Conservation (phyloP, 2,113 vertebrate genomes). For the Lycocorax pyrrhopterus region DNA sequence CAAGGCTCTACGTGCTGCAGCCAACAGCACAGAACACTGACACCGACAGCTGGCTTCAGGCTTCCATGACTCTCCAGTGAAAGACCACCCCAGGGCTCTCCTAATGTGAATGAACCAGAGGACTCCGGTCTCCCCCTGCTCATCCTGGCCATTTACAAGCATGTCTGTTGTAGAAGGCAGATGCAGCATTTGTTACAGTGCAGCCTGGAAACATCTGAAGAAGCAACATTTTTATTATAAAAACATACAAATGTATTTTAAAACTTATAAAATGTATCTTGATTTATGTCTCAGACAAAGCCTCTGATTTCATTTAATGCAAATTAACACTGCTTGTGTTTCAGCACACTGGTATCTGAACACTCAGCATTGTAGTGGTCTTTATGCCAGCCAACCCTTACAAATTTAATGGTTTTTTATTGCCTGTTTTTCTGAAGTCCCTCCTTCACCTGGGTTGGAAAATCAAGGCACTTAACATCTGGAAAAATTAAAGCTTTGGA, state of each 20-base stretch:
- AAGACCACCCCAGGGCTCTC: not conserved
- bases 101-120: not conserved
- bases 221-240: not conserved
- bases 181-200: not conserved
- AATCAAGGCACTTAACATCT: slow-evolving; percentile 18
- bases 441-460: slow-evolving; percentile 31
- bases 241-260: not conserved
- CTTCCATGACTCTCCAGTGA: not conserved
- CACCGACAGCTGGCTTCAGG: not conserved
- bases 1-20: not conserved
- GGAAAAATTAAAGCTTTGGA: slow-evolving; percentile 53
- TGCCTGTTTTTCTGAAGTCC: not conserved
- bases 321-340: not conserved
- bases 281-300: not conserved
- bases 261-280: not conserved
- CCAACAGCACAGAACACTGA: not conserved
- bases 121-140: not conserved
- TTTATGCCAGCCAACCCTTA: not conserved
- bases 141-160: not conserved
- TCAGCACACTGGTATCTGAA: not conserved
- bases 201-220: not conserved
- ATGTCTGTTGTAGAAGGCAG: not conserved
- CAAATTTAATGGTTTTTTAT: not conserved
- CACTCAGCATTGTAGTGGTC: not conserved
- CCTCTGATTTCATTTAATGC: not conserved